phyloP scores from a whole-genome alignment of 2,888 invertebrate genomes.

The Lathronympha strigana region DNA sequence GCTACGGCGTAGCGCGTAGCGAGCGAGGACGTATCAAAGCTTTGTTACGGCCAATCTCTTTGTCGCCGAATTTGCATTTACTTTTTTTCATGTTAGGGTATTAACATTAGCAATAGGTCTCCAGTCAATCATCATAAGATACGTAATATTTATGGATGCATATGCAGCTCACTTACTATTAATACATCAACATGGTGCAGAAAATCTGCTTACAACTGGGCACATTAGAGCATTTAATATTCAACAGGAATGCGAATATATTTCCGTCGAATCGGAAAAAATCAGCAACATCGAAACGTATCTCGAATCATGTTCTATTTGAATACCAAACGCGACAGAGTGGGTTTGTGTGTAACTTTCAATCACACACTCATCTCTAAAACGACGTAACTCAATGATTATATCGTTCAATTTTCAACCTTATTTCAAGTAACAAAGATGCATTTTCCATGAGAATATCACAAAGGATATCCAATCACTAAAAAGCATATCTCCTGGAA shows the following conservation, averaged over 20 bases:
- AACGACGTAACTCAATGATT: slow-evolving; percentile 4
- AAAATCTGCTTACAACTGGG: too few species aligned
- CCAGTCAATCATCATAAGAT: too few species aligned
- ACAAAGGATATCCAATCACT: not conserved
- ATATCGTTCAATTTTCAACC: slow-evolving; percentile 13
- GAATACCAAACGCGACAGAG: slow-evolving; percentile 49
- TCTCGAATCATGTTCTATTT: slow-evolving; percentile 44
- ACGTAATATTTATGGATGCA: not conserved
- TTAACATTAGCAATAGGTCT: too few species aligned
- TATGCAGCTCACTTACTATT: not conserved
- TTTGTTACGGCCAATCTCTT: slow-evolving; percentile 13
- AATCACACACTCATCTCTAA: slow-evolving; percentile 44
- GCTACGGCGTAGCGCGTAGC: not conserved
- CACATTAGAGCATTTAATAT: slow-evolving; percentile 21
- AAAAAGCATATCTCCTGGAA: not conserved
- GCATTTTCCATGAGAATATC: not conserved
- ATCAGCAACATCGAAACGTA: slow-evolving; percentile 21
- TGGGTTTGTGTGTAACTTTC: slow-evolving; percentile 64
- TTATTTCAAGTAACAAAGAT: not conserved
- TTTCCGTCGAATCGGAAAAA: slow-evolving; percentile 30
- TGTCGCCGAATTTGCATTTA: slow-evolving; percentile 3
- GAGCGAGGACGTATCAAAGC: not conserved
- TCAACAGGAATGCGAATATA: slow-evolving; percentile 14
- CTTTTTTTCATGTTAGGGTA: not conserved
- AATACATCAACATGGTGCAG: not conserved